Evolutionary conservation across 2,888 invertebrate genomes (phyloP), one percentile per base, ranked within the genome.

Genomic region (Synergus japonicus): DNA sequence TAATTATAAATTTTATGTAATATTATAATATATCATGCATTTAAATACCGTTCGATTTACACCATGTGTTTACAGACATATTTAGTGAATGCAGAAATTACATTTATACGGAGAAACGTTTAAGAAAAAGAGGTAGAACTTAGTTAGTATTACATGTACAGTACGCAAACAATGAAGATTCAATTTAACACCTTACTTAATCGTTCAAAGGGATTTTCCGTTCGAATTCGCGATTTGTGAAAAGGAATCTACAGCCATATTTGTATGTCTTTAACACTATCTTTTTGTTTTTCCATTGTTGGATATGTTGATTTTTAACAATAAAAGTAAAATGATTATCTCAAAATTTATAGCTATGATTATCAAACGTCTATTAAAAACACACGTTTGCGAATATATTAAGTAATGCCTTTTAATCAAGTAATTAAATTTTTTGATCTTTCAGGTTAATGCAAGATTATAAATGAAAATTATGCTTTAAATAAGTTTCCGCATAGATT

Each of bases 281-380:
- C 29, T 73, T 73, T 73, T 73, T 73, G 73, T 73, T 73, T 73
- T 73, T 29, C 54, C 49, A 73, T 73, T 73, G 73, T 73, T 73
- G 73, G 49, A 54, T 73, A 73, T 73, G 73, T 73, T 73, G 73
- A 73, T 54, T 73, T 73, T 73, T 73, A 73, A 73, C 29, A 73
- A 73, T 73, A 73, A 73, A 73, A 73, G 37, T 73, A 49, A 54
- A 54, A 73, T 15, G 37, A 73, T 54, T 73, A 49, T 73, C 73
- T 73, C 22, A 10, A 60, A 60, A 29, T 29, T 29, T 1, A 29
- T 29, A 29, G 12, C 12, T 60, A 22, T 1, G 18, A 60, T 9
- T 22, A 18, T 60, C 49, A 46, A 46, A 10, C 12, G 12, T 10
- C 12, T 10, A 60, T 60, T 60, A 60, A 22, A 60, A 60, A 60